A percentile compares a stretch with the other conserved stretches of the same genome.
Evolutionary conservation across 2,888 invertebrate genomes (phyloP).

Genomic region (Ethmia dodecea): DNA sequence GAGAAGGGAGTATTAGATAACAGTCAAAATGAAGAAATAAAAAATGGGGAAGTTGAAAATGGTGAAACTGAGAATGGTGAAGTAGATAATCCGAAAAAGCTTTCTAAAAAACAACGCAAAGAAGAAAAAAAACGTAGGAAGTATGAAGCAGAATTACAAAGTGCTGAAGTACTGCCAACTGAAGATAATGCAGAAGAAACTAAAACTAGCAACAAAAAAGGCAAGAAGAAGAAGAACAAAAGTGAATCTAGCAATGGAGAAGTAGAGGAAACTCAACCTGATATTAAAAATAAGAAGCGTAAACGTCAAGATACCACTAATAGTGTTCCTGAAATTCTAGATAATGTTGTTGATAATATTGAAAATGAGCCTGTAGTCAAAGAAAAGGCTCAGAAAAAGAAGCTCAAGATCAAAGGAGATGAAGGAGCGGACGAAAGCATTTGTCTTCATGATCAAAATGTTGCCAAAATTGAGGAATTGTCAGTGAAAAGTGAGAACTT

Average conservation of each 20-base stretch:
- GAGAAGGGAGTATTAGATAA: constrained; percentile 21
- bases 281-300: constrained; percentile 57
- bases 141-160: constrained; percentile 65
- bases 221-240: constrained; percentile 56
- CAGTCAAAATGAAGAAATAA: constrained; percentile 23
- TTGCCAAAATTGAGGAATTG: constrained; percentile 55
- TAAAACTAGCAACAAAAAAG: constrained; percentile 52
- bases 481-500: constrained; percentile 43
- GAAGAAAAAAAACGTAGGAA: constrained; percentile 67
- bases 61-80: constrained; percentile 17
- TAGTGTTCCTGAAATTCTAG: constrained; percentile 26
- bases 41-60: constrained; percentile 11
- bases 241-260: constrained; percentile 39
- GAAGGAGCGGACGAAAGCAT: constrained; percentile 51
- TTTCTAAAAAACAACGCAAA: constrained; percentile 66
- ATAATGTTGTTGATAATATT: constrained; percentile 18
- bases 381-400: constrained; percentile 52
- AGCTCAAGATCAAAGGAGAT: constrained; percentile 45
- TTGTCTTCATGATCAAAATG: constrained; percentile 66
- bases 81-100: constrained; percentile 28
- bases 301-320: constrained; percentile 62
- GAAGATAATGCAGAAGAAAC: constrained; percentile 32
- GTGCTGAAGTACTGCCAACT: constrained; percentile 40
- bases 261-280: constrained; percentile 30
- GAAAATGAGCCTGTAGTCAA: constrained; percentile 29